These are phyloP conservation scores for Onychorhynchus coronatus DNA, from an alignment of 2,113 vertebrate genomes.

Conservation along the genomic window DNA sequence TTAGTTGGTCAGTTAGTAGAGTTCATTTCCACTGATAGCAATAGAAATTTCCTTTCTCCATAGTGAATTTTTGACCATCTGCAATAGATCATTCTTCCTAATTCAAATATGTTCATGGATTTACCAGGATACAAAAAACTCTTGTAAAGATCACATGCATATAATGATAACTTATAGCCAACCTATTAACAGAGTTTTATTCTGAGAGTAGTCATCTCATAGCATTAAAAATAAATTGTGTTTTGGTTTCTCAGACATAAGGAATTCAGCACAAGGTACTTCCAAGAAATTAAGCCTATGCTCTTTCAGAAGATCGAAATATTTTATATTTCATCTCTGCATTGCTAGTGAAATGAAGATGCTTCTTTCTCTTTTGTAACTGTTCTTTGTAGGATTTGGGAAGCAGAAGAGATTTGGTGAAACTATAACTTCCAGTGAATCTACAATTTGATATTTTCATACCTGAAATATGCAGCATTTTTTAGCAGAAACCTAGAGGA, in stretches of 20 bases:
- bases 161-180: not conserved
- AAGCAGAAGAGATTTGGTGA: not conserved
- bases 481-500: not conserved
- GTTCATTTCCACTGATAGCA: not conserved
- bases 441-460: not conserved
- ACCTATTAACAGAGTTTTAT: constrained; percentile 1
- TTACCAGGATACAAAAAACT: not conserved
- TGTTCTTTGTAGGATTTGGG: not conserved
- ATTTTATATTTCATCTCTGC: not conserved
- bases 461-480: not conserved
- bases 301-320: not conserved
- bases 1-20: not conserved
- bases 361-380: not conserved
- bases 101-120: not conserved
- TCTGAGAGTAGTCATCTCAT: not conserved
- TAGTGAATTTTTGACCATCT: not conserved
- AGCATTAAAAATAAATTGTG: not conserved
- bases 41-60: not conserved
- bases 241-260: not conserved
- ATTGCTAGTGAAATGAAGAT: not conserved
- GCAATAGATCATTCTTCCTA: not conserved
- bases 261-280: not conserved
- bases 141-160: not conserved
- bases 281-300: not conserved
- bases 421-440: not conserved